These are phyloP conservation scores for Lichenostomus cassidix DNA, from an alignment of 2,113 vertebrate genomes.

Conservation along the genomic window DNA sequence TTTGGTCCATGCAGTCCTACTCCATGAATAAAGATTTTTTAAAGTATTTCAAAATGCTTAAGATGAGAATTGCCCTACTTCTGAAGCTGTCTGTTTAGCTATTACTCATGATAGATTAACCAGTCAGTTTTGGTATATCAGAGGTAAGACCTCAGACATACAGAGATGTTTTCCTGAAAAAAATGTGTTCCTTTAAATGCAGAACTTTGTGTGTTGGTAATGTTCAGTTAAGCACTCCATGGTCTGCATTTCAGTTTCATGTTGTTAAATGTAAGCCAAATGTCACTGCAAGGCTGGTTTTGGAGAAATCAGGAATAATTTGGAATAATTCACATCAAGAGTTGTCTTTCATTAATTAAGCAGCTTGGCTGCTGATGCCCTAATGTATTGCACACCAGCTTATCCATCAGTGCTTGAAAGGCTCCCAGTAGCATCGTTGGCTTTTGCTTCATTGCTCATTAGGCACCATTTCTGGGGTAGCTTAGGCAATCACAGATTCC, in stretches of 20 bases:
- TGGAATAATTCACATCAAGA: background rate
- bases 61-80: background rate
- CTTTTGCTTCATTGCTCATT: conserved; percentile 8
- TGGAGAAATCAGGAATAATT: background rate
- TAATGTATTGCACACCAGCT: background rate
- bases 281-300: background rate
- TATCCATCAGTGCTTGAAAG: background rate
- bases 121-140: background rate
- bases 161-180: background rate
- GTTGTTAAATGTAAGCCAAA: background rate
- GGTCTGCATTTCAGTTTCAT: background rate
- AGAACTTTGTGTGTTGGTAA: background rate
- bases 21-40: background rate
- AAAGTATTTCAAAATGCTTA: background rate
- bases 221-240: background rate
- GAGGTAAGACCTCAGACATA: background rate
- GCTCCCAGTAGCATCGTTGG: background rate
- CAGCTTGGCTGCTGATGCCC: background rate
- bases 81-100: background rate
- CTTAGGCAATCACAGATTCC: background rate
- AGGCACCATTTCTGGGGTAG: background rate
- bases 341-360: background rate
- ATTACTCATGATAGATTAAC: background rate
- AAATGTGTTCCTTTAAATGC: background rate
- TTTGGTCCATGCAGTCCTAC: background rate